These are phyloP conservation scores for Acronicta aceris DNA, from an alignment of 2,888 invertebrate genomes.

Conservation along the genomic window DNA sequence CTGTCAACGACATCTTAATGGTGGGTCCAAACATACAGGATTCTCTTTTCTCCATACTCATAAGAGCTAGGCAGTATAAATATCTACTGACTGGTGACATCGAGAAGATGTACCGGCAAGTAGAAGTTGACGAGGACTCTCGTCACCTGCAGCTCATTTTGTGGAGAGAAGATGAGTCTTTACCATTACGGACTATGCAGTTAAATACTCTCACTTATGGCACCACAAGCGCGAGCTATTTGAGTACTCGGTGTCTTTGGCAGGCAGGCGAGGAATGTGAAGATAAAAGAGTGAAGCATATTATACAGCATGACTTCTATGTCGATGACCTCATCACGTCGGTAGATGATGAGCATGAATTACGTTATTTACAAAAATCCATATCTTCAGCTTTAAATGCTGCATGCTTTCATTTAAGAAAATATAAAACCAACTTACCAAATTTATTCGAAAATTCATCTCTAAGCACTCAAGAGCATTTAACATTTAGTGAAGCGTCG, in stretches of 20 bases:
- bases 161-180: slow-evolving; percentile 15
- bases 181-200: slow-evolving; percentile 15
- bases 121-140: not conserved
- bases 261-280: slow-evolving; percentile 38
- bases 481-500: not conserved
- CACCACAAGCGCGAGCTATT: too few species aligned
- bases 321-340: slow-evolving; percentile 50
- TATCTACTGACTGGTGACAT: slow-evolving; percentile 20
- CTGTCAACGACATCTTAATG: too few species aligned
- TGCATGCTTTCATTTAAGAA: not conserved
- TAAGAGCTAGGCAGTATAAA: slow-evolving; percentile 24
- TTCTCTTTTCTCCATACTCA: slow-evolving; percentile 12
- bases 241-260: slow-evolving; percentile 44
- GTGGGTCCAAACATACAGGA: too few species aligned
- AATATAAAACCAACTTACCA: not conserved
- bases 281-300: slow-evolving; percentile 23
- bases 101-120: slow-evolving; percentile 8
- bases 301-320: too few species aligned
- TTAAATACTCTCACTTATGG: slow-evolving; percentile 49
- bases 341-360: slow-evolving; percentile 21
- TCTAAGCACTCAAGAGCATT: not conserved
- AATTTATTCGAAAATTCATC: too few species aligned
- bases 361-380: not conserved
- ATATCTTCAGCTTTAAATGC: not conserved
- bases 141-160: slow-evolving; percentile 9